Base-by-base conservation (phyloP, 2,888 invertebrate genomes). In the Eueremaeus valkanovi region DNA sequence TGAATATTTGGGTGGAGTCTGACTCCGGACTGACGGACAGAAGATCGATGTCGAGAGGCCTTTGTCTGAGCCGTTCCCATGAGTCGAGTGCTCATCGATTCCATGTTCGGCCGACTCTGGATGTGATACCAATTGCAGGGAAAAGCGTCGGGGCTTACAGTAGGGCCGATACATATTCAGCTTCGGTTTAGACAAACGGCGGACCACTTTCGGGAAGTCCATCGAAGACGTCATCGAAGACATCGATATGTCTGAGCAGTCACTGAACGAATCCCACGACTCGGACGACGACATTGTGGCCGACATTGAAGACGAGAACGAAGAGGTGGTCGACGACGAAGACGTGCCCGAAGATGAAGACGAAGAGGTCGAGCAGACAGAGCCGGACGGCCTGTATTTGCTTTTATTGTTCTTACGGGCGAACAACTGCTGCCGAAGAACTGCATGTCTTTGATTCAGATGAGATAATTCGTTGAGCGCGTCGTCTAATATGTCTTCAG, bases 251-350 rank as follows among this genome's bases (percentile, higher is more conserved):
- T 68, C 68, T 9, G 68, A 68, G 5, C 40, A 42, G 68, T 68
- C 68, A 42, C 68, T 68, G 16, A 68, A 68, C 27, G 68, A 68
- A 40, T 75, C 75, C 58, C 75, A 75, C 3, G 75, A 75, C 61
- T 75, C 75, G 1, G 72, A 75, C 3, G 75, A 75, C 11, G 75
- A 75, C 58, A 75, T 42, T 36, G 75, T 75, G 33, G 75, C 75
- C 29, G 73, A 73, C 29, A 75, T 55, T 55, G 75, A 75, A 13
- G 75, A 75, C 18, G 75, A 74, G 36, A 74, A 74, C 8, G 75
- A 75, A 13, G 75, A 75, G 5, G 27, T 24, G 1, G 55, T 27
- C 5, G 21, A 55, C n/a, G 73, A 73, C 16, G 63, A 68, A 3
- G 74, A 74, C 18, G 74, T 36, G 24, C 27, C 11, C 6, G 55